Evolutionary conservation across 1,140 invertebrate genomes (phyloP), one percentile per base, ranked within the genome.

Genomic region (Fopius arisanus): DNA sequence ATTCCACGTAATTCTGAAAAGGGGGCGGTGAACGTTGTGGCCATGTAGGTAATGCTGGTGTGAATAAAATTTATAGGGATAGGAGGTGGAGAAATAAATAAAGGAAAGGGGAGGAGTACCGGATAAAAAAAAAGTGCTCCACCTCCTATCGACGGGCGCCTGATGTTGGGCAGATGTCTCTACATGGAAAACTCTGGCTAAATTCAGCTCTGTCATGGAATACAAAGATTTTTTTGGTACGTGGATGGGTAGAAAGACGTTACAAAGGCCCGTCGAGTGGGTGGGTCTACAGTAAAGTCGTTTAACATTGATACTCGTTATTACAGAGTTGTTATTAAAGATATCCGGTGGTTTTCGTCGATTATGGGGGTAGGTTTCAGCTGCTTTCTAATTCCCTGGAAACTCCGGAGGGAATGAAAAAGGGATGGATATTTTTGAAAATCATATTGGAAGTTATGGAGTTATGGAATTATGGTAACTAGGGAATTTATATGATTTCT

Each of bases 71-170:
- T 59, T 59, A 59, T 59, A 26, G 54, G 54, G 26, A 48, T n/a
- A 48, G 54, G 23, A 59, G 54, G 54, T 59, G 54, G 54, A 59
- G 54, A 19, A 19, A n/a, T 3, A 12, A 59, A 59, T 26, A 59
- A 26, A 21, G 23, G 5, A 59, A 59, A 59, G 9, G 54, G 54
- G 54, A 59, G 54, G 54, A 28, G 23, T 23, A 59, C 1, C 21
- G 54, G 10, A 21, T n/a, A n/a, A 26, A 26, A 59, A 21, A 21
- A 28, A 12, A 59, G 54, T 59, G 54, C 54, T 59, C 54, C 54
- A 59, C 54, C 54, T 59, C 54, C 54, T 59, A 59, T 59, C 54
- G 54, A 59, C 54, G 54, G 21, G 54, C 54, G 54, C 23, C 54
- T 19, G 54, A 59, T 59, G 54, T 59, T 23, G 54, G 54, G 54